A percentile compares a stretch with the other conserved stretches of the same genome.
phyloP scores from a whole-genome alignment of 2,888 invertebrate species.

The Eretmocerus hayati region DNA sequence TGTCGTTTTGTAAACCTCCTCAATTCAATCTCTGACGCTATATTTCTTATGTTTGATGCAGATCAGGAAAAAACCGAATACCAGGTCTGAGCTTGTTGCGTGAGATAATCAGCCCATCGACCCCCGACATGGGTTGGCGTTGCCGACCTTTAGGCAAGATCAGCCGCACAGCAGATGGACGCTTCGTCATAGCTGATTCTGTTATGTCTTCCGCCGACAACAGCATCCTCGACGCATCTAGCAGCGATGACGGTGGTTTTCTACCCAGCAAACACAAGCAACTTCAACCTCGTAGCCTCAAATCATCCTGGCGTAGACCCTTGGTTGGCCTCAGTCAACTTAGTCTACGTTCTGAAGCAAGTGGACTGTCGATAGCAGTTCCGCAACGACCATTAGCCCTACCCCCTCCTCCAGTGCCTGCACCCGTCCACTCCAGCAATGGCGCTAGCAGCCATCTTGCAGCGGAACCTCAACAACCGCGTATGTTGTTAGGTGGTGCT shows the following conservation, averaged over 20 bases:
- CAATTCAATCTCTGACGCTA: too few species aligned
- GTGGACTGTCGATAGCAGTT: conserved; percentile 59
- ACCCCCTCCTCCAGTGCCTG: too few species aligned
- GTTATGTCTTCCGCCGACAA: conserved; percentile 50
- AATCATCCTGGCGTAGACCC: conserved; percentile 49
- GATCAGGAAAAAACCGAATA: conserved; percentile 92
- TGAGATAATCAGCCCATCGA: conserved; percentile 52
- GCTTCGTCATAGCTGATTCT: conserved; percentile 60
- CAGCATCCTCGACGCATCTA: conserved; percentile 56
- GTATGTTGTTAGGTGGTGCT: conserved; percentile 52
- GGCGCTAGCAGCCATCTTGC: conserved; percentile 82
- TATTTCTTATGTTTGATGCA: too few species aligned
- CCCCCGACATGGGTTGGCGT: conserved; percentile 39
- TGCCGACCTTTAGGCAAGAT: conserved; percentile 58
- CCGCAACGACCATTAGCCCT: too few species aligned
- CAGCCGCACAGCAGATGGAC: conserved; percentile 67
- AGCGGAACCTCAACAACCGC: conserved; percentile 41
- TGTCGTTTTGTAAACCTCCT: too few species aligned
- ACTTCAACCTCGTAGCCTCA: conserved; percentile 44
- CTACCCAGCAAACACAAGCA: conserved; percentile 52
- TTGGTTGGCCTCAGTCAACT: conserved; percentile 51
- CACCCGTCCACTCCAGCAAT: conserved; percentile 61
- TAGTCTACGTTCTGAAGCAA: neutral
- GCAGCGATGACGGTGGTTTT: conserved; percentile 82
- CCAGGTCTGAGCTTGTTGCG: conserved; percentile 77